Evolutionary conservation across 2,797 vertebrate genomes (phyloP).

Genomic region (Orientallactaga sibirica): DNA sequence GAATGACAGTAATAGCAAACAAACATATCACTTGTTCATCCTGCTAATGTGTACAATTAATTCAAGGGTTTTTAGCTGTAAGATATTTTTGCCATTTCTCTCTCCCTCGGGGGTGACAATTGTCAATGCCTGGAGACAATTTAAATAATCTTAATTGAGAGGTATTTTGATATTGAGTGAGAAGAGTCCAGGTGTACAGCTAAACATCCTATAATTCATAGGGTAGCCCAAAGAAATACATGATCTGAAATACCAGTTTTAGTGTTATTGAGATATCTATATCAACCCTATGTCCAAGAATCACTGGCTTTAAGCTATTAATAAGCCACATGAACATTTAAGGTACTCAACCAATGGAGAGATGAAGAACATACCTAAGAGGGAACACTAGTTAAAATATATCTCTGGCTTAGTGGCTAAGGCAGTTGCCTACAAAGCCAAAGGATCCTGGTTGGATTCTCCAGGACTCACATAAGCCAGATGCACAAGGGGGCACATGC

Average conservation of each 20-base stretch:
- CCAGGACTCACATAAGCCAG: no score
- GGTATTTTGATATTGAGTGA: not conserved
- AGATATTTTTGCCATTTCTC: not conserved
- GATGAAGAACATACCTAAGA: not conserved
- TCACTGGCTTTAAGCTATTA: not conserved
- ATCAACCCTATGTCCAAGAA: not conserved
- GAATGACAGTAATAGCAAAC: not conserved
- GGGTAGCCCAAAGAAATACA: not conserved
- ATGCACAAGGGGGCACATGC: no score
- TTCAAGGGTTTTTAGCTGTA: not conserved
- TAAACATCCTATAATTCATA: not conserved
- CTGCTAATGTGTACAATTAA: not conserved
- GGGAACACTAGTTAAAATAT: not conserved
- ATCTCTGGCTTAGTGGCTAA: not conserved
- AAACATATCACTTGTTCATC: not conserved
- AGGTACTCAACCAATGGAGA: not conserved
- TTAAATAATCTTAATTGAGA: not conserved
- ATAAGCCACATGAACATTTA: slow-evolving; percentile 1
- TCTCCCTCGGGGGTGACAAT: not conserved
- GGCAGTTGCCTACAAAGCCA: no score
- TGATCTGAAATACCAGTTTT: not conserved
- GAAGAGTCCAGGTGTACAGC: not conserved
- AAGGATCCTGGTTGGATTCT: no score
- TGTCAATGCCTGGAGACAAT: not conserved
- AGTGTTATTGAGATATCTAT: not conserved